Percentiles rank a stretch among this genome's conserved stretches.
These are phyloP conservation scores for Orthosia gracilis DNA, from an alignment of 2,888 invertebrate genomes.

Conservation along the genomic window DNA sequence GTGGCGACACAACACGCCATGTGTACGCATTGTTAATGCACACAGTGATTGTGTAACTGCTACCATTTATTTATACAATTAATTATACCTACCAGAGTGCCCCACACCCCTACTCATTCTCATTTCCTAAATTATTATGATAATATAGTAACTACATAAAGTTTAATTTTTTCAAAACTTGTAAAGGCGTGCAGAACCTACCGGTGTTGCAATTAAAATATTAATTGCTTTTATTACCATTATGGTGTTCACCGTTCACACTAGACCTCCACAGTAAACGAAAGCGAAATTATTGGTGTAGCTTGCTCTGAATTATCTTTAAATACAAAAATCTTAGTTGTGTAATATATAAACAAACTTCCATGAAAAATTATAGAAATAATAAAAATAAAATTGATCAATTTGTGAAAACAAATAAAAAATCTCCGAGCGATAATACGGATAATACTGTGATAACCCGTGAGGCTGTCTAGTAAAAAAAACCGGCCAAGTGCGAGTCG, in stretches of 20 bases:
- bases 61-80: slow-evolving; percentile 50
- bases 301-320: not conserved
- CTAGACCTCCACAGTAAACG: not conserved
- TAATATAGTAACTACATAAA: slow-evolving; percentile 18
- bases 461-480: no score
- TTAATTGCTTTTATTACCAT: not conserved
- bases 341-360: not conserved
- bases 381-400: no score
- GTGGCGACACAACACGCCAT: slow-evolving; percentile 66
- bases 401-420: no score
- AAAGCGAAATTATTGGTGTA: not conserved
- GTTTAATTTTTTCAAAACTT: not conserved
- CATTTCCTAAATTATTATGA: not conserved
- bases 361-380: not conserved
- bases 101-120: not conserved
- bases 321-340: not conserved
- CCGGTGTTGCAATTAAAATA: slow-evolving; percentile 1
- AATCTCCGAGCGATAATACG: no score
- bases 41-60: slow-evolving; percentile 50
- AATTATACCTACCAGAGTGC: slow-evolving; percentile 7
- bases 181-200: not conserved
- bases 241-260: no score
- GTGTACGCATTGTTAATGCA: slow-evolving; percentile 56
- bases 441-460: no score
- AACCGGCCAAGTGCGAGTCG: no score